phyloP scores from a whole-genome alignment of 2,888 invertebrate genomes.

The Teleiodes luculella region DNA sequence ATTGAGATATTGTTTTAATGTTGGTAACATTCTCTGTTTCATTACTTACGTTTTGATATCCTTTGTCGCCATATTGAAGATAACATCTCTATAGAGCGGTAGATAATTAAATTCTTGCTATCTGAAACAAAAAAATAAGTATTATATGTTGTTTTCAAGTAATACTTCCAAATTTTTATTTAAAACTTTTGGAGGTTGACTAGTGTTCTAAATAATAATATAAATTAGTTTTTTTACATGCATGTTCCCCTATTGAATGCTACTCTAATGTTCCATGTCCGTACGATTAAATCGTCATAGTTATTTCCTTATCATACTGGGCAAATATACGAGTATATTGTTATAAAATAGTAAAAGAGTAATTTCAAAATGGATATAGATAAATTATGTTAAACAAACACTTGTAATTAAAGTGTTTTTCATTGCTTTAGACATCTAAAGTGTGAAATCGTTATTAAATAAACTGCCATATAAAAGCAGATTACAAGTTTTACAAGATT shows the following conservation, averaged over 20 bases:
- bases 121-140: not conserved
- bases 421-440: not conserved
- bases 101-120: not conserved
- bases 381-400: not conserved
- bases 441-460: no score
- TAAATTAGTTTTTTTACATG: no score
- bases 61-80: conserved; percentile 57
- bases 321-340: no score
- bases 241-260: no score
- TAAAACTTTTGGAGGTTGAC: no score
- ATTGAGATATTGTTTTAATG: not conserved
- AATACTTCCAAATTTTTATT: no score
- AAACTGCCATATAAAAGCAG: no score
- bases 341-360: not conserved
- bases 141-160: not conserved
- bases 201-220: no score
- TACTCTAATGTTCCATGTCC: not conserved
- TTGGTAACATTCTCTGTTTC: not conserved
- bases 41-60: conserved; percentile 59
- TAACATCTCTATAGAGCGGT: not conserved
- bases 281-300: no score
- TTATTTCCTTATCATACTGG: not conserved
- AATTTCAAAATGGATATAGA: not conserved
- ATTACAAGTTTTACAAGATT: no score
- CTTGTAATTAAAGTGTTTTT: not conserved